Conservation (phyloP, 2,797 vertebrate species). For the Sebastes iracundus region DNA sequence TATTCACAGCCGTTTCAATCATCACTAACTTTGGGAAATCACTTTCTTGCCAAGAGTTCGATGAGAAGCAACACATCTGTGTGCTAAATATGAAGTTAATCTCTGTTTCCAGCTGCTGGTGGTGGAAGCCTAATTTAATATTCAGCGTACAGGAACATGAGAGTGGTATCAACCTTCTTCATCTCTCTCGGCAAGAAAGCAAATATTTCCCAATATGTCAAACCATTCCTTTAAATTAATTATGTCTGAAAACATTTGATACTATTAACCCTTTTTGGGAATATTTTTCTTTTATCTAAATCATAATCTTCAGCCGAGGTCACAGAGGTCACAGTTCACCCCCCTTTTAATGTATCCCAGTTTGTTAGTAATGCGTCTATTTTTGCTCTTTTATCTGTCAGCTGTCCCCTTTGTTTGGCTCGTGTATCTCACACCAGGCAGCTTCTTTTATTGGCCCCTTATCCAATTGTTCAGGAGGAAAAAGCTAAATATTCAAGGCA, state of each 20-base stretch:
- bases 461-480: slow-evolving; percentile 59
- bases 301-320: not conserved
- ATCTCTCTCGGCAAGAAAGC: not conserved
- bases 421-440: slow-evolving; percentile 42
- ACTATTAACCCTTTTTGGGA: not conserved
- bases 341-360: not conserved
- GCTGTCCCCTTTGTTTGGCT: slow-evolving; percentile 37
- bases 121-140: not conserved
- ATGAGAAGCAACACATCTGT: not conserved
- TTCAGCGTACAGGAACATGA: not conserved
- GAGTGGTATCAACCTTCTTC: not conserved
- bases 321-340: not conserved
- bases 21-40: not conserved
- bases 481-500: slow-evolving; percentile 67
- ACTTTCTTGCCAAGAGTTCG: not conserved
- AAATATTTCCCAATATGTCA: not conserved
- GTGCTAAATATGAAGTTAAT: not conserved
- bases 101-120: not conserved
- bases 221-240: not conserved
- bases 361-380: slow-evolving; percentile 11
- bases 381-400: slow-evolving; percentile 41
- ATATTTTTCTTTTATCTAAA: not conserved
- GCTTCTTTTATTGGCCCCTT: slow-evolving; percentile 33
- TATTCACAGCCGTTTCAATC: not conserved
- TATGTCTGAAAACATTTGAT: not conserved